A percentile compares a stretch with the other conserved stretches of the same genome.
phyloP scores from a whole-genome alignment of 2,888 invertebrate genomes.

The Dolomedes plantarius region DNA sequence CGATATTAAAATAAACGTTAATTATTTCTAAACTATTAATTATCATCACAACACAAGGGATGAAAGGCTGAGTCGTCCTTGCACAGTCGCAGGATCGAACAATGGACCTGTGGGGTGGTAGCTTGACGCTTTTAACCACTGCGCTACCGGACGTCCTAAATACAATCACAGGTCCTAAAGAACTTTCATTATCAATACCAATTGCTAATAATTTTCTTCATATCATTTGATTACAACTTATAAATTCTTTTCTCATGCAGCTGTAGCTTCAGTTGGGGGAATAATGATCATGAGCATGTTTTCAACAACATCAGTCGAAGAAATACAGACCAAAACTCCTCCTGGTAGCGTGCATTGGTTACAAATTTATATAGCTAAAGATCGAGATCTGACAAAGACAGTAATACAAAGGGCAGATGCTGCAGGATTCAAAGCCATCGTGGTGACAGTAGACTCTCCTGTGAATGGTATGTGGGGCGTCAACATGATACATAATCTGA shows the following conservation, averaged over 20 bases:
- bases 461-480: conserved; percentile 88
- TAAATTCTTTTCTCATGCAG: conserved; percentile 79
- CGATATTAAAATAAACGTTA: no score
- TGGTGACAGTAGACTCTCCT: conserved; percentile 92
- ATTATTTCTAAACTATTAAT: no score
- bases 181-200: no score
- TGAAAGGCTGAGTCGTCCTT: no score
- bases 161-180: no score
- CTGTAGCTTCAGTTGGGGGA: conserved; percentile 85
- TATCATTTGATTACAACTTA: no score
- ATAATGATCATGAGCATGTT: conserved; percentile 90
- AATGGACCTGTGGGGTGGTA: no score
- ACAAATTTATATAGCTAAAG: conserved; percentile 91
- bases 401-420: conserved; percentile 87
- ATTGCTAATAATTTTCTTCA: no score
- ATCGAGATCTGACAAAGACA: conserved; percentile 81
- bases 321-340: conserved; percentile 84
- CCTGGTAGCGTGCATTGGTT: conserved; percentile 91
- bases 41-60: no score
- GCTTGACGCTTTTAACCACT: no score
- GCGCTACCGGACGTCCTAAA: no score
- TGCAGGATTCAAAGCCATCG: conserved; percentile 89
- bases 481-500: conserved; percentile 89
- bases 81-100: no score
- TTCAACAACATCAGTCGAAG: conserved; percentile 90